Percentiles rank a stretch among this genome's conserved stretches.
Evolutionary conservation across 1,140 invertebrate species (phyloP).

Genomic region (Drosophila subpulchrella): DNA sequence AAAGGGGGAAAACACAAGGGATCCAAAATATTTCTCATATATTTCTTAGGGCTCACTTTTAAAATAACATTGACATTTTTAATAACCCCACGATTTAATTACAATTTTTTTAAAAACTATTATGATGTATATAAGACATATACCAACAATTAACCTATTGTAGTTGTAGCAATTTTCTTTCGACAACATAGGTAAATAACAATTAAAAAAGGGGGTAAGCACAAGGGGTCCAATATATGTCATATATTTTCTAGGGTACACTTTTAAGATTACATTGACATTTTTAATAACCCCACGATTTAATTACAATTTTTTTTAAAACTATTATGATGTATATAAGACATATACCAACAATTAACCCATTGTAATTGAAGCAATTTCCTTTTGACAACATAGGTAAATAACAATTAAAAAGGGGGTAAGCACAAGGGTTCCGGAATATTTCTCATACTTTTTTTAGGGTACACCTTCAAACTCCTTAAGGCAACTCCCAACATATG

Average conservation of each 20-base stretch:
- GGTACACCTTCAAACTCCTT: not conserved
- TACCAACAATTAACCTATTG: not conserved
- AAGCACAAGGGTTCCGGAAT: too few relatives aligned
- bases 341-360: not conserved
- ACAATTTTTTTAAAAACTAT: too few relatives aligned
- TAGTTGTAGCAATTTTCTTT: not conserved
- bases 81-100: too few relatives aligned
- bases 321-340: too few relatives aligned
- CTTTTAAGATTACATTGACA: too few relatives aligned
- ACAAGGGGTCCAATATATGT: too few relatives aligned
- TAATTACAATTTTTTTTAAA: too few relatives aligned
- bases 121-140: too few relatives aligned
- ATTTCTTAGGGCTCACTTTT: not conserved
- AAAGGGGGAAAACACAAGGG: too few relatives aligned
- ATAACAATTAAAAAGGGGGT: not conserved
- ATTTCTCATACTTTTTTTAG: not conserved
- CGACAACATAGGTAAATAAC: not conserved
- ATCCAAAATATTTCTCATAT: not conserved
- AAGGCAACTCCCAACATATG: constrained; percentile 27
- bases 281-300: too few relatives aligned
- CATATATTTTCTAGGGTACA: not conserved
- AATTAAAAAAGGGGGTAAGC: too few relatives aligned
- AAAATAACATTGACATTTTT: too few relatives aligned
- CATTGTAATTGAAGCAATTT: not conserved
- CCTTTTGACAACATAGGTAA: not conserved